Evolutionary conservation across 2,797 vertebrate genomes (phyloP).

Genomic region (Pangasius macronema): DNA sequence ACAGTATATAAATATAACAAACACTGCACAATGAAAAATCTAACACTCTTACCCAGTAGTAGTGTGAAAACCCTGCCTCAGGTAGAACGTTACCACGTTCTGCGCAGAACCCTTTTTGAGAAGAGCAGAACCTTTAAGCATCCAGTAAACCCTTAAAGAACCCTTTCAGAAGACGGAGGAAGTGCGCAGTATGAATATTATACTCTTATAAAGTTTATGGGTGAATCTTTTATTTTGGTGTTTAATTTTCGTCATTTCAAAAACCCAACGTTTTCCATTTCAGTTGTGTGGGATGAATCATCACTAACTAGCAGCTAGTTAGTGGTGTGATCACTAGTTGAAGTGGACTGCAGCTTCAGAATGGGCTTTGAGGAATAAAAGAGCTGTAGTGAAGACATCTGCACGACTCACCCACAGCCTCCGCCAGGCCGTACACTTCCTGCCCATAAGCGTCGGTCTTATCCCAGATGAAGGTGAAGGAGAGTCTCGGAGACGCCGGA

Average conservation of each 20-base stretch:
- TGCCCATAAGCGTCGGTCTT: slow-evolving; percentile 98
- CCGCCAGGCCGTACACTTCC: slow-evolving; percentile 93
- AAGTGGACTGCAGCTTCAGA: background rate
- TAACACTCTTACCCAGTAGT: no score
- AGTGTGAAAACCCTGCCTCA: no score
- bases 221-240: background rate
- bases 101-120: background rate
- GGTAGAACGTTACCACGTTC: background rate
- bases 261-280: background rate
- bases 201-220: background rate
- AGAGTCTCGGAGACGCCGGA: slow-evolving; percentile 93
- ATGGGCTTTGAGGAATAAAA: background rate
- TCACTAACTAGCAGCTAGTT: background rate
- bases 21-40: background rate
- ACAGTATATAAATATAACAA: background rate
- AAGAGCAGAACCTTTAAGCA: background rate
- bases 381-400: background rate
- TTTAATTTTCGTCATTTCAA: background rate
- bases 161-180: background rate
- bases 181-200: background rate
- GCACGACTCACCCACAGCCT: slow-evolving; percentile 89
- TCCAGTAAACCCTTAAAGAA: background rate
- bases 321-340: background rate
- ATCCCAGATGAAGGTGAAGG: slow-evolving; percentile 99
- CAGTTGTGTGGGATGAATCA: background rate